A percentile compares a stretch with the other conserved stretches of the same genome.
Conservation (phyloP, 2,113 vertebrate species). For the Litocranius walleri region DNA sequence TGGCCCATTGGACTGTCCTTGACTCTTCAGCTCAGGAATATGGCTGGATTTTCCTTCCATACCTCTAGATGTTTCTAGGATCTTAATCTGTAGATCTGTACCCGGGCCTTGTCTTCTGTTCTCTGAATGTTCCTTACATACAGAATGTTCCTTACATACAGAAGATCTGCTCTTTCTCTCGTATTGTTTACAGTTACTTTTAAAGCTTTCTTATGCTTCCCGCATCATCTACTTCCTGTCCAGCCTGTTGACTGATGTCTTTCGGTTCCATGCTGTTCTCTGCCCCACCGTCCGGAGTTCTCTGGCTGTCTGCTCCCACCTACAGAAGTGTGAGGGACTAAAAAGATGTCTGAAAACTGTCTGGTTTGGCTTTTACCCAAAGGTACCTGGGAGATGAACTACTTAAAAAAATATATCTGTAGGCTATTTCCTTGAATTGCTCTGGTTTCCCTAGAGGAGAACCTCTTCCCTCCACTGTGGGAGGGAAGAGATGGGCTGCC, state of each 20-base stretch:
- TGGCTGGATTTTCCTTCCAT: neutral
- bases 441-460: neutral
- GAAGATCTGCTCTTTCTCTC: neutral
- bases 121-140: neutral
- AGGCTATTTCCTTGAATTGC: neutral
- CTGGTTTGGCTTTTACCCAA: neutral
- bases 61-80: neutral
- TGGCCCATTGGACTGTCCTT: neutral
- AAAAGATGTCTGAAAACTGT: neutral
- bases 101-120: neutral
- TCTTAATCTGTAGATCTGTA: neutral
- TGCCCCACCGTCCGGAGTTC: neutral
- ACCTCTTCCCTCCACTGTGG: neutral
- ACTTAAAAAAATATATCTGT: no score
- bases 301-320: neutral
- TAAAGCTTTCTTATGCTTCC: neutral
- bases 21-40: accelerated
- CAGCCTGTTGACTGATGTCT: neutral
- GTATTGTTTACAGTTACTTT: neutral
- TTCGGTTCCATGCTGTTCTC: neutral
- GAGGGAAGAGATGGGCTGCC: neutral
- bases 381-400: neutral
- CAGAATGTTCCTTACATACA: neutral
- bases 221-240: neutral
- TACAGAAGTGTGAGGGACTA: neutral